A percentile compares a stretch with the other conserved stretches of the same genome.
These are phyloP conservation scores for Sphyrna mokarran DNA, from an alignment of 2,113 vertebrate genomes.

Conservation along the genomic window DNA sequence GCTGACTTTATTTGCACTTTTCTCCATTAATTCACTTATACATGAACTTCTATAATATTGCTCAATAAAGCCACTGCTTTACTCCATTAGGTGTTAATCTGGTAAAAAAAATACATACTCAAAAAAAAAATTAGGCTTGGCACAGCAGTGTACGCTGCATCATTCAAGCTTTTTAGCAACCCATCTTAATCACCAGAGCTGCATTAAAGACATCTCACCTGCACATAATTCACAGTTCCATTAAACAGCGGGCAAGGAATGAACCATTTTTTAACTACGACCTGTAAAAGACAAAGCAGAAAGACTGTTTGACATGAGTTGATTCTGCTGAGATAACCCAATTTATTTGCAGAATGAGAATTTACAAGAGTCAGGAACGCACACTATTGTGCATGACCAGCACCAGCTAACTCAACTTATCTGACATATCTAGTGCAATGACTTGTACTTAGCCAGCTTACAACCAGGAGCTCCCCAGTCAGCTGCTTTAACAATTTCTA, in stretches of 20 bases:
- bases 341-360: constrained; percentile 1
- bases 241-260: constrained; percentile 79
- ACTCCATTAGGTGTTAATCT: neutral
- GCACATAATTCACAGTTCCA: constrained; percentile 46
- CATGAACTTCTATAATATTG: neutral
- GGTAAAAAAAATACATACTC: neutral
- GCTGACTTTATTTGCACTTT: neutral
- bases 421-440: neutral
- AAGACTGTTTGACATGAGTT: neutral
- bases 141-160: neutral
- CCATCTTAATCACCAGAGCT: neutral
- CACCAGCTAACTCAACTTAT: neutral
- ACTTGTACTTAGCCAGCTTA: neutral
- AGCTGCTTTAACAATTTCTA: neutral
- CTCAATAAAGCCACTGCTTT: neutral
- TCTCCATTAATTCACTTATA: neutral
- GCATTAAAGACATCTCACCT: constrained; percentile 47
- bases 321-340: neutral
- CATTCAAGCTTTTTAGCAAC: neutral
- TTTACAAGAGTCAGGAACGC: neutral
- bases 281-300: constrained; percentile 49
- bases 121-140: neutral
- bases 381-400: neutral
- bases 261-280: constrained; percentile 83
- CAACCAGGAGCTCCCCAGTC: neutral